Conservation (phyloP, 2,797 vertebrate species). For the Leptatherina wallacei region DNA sequence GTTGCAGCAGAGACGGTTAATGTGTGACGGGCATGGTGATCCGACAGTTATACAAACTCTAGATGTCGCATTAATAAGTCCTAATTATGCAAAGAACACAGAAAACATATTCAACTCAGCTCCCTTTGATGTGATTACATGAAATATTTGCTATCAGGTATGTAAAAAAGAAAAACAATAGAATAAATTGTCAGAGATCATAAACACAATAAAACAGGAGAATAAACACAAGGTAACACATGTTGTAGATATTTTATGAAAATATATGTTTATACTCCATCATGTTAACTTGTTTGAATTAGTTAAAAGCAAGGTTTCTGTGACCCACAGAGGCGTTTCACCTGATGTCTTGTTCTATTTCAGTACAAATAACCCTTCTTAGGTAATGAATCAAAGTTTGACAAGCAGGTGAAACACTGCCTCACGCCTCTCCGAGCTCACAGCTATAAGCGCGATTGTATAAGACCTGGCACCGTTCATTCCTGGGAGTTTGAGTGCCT, state of each 20-base stretch:
- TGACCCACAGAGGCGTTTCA: conserved; percentile 61
- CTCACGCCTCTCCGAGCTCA: conserved; percentile 52
- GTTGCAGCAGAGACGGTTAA: neutral
- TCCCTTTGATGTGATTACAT: neutral
- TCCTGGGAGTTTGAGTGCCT: conserved; percentile 69
- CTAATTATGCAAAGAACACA: conserved; percentile 2
- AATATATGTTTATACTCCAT: too few relatives aligned
- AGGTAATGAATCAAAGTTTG: conserved; percentile 69
- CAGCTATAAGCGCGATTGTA: conserved; percentile 60
- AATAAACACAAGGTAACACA: neutral
- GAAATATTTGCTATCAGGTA: neutral
- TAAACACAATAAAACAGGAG: neutral
- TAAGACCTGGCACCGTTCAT: conserved; percentile 70
- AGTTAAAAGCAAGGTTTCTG: conserved; percentile 36
- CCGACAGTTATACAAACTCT: neutral
- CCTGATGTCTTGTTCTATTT: conserved; percentile 59
- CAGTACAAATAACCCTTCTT: conserved; percentile 60
- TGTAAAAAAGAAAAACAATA: neutral
- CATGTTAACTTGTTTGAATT: conserved; percentile 36
- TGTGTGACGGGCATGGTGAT: neutral
- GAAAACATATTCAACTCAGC: neutral
- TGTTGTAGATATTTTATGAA: too few relatives aligned
- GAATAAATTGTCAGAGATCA: neutral
- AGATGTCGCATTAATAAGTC: neutral
- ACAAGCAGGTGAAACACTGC: conserved; percentile 50